A percentile compares a stretch with the other conserved stretches of the same genome.
These are phyloP conservation scores for Nestor notabilis DNA, from an alignment of 2,113 vertebrate genomes.

Conservation along the genomic window DNA sequence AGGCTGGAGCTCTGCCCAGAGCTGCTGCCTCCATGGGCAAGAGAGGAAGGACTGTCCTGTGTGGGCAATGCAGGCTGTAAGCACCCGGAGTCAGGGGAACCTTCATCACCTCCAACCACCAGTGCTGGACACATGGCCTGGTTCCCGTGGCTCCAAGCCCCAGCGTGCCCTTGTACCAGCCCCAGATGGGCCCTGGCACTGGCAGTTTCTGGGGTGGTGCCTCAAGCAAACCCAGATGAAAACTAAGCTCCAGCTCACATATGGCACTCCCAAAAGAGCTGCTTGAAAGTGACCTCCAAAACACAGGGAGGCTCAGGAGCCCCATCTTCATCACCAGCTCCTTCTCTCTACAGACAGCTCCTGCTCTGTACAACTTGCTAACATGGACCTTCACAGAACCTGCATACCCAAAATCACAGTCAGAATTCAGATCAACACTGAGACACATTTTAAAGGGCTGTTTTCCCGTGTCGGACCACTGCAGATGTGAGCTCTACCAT, in stretches of 20 bases:
- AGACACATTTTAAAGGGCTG: background rate
- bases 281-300: background rate
- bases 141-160: background rate
- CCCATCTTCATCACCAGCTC: background rate
- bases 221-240: background rate
- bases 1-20: background rate
- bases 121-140: background rate
- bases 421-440: background rate
- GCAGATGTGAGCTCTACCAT: background rate
- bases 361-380: background rate
- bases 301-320: background rate
- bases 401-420: fast-evolving
- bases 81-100: background rate
- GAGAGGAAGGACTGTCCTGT: background rate
- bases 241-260: background rate
- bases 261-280: background rate
- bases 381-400: background rate
- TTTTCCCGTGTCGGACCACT: background rate
- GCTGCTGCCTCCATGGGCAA: background rate
- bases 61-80: fast-evolving
- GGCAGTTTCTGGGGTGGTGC: background rate
- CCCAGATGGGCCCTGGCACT: background rate
- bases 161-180: background rate
- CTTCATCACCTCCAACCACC: background rate
- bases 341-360: background rate